Percentiles rank a stretch among this genome's conserved stretches.
Evolutionary conservation across 2,113 vertebrate genomes (phyloP).

Genomic region (Microcebus jonahi): DNA sequence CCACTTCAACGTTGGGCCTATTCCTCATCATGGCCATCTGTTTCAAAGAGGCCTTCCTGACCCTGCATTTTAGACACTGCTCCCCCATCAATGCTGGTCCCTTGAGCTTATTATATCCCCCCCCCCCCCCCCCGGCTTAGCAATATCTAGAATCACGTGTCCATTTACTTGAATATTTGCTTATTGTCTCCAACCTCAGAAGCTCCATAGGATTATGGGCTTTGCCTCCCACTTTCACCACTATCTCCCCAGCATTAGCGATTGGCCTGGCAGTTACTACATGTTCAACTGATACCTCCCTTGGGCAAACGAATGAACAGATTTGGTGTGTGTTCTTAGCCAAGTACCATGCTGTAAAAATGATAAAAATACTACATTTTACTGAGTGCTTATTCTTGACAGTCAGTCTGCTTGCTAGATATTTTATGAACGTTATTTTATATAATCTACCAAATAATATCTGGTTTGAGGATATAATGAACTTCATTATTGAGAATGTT

Average conservation of each 20-base stretch:
- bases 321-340: background rate
- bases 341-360: background rate
- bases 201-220: background rate
- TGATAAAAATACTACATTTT: background rate
- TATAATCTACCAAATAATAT: background rate
- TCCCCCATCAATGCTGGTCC: background rate
- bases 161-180: background rate
- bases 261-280: background rate
- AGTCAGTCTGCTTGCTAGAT: background rate
- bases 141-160: background rate
- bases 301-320: background rate
- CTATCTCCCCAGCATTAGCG: background rate
- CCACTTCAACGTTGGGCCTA: background rate
- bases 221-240: background rate
- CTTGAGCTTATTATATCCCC: background rate
- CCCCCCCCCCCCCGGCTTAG: background rate
- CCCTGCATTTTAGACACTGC: background rate
- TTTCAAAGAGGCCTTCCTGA: background rate
- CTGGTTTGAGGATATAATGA: background rate
- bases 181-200: background rate
- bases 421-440: background rate
- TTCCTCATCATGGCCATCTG: background rate
- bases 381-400: background rate
- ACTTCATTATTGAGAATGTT: background rate
- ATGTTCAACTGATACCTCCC: background rate